Percentiles rank a stretch among this genome's conserved stretches.
Evolutionary conservation across 1,140 invertebrate genomes (phyloP).

Genomic region (Danaus plexippus): DNA sequence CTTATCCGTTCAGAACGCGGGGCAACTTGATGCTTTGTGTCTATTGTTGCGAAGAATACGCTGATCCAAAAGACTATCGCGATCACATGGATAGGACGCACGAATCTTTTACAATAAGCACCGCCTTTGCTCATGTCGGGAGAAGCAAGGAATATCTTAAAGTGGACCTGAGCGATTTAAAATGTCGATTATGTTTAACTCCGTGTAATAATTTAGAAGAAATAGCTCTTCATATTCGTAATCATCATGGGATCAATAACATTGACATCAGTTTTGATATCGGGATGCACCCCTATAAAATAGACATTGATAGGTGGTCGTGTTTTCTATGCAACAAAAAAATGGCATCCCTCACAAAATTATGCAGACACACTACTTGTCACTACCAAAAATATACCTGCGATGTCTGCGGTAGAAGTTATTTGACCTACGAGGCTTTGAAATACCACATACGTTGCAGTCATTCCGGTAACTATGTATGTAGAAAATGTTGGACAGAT

Average conservation of each 20-base stretch:
- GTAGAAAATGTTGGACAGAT: slow-evolving; percentile 51
- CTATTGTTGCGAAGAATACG: slow-evolving; percentile 53
- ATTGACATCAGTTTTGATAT: slow-evolving; percentile 35
- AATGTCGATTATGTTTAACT: slow-evolving; percentile 32
- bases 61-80: slow-evolving; percentile 32
- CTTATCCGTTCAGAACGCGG: slow-evolving; percentile 53
- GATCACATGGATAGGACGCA: slow-evolving; percentile 38
- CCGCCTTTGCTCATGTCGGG: slow-evolving; percentile 34
- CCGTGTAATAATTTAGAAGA: slow-evolving; percentile 29
- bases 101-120: slow-evolving; percentile 33
- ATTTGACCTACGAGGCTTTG: slow-evolving; percentile 44
- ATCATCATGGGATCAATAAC: slow-evolving; percentile 23
- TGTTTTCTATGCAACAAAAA: slow-evolving; percentile 47
- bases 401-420: slow-evolving; percentile 50
- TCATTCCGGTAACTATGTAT: slow-evolving; percentile 41
- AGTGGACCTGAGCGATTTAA: slow-evolving; percentile 39
- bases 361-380: slow-evolving; percentile 46
- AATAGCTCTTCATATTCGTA: slow-evolving; percentile 34
- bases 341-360: slow-evolving; percentile 34
- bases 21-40: slow-evolving; percentile 49
- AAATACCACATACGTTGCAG: slow-evolving; percentile 50
- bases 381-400: slow-evolving; percentile 56
- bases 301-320: slow-evolving; percentile 41
- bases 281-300: slow-evolving; percentile 42
- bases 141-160: slow-evolving; percentile 37